Evolutionary conservation across 2,113 vertebrate genomes (phyloP), one percentile per base, ranked within the genome.

Genomic region (Xyliphius kryptos): DNA sequence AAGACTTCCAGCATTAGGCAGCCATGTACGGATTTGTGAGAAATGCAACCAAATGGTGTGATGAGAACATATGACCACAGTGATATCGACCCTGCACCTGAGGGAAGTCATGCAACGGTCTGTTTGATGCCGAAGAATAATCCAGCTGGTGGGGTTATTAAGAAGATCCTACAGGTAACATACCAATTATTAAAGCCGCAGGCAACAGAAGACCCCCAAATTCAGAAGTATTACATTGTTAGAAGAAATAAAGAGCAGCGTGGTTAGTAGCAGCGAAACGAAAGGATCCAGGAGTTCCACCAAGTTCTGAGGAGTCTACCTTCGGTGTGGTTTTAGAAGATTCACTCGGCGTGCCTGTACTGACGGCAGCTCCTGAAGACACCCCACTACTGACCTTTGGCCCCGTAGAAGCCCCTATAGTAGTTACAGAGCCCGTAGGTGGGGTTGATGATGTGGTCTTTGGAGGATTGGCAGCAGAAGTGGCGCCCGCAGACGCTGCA

Each of bases 251-350:
- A n/a, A 54, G 57, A 32, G 14, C 13, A 44, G 13, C 13, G 9
- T 15, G 13, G 43, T 46, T n/a, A 46, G 43, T n/a, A n/a, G 13
- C 14, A 5, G 43, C 6, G 14, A 46, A 2, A 15, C 12, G 2
- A n/a, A 46, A 17, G 53, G 48, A 56, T 52, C 26, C 14, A 15
- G 22, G 26, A 20, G 32, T 51, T 19, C 44, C 69, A 62, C 52
- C 26, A 21, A 62, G 53, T 17, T 32, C n/a, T 5, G 12, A 17
- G 22, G 44, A 0, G 12, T 78, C 80, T 82, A 84, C 82, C 82
- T 84, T 74, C 32, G 74, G 2, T 49, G 53, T 77, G 56, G 66
- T 50, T 74, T 77, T 74, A 55, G 74, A n/a, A 37, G 74, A 15
- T 17, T 37, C 72, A 71, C 69, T 79, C 53, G 62, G 76, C n/a